Percentiles rank a stretch among this genome's conserved stretches.
phyloP scores from a whole-genome alignment of 2,797 vertebrate genomes.

The Neopelma chrysocephalum region DNA sequence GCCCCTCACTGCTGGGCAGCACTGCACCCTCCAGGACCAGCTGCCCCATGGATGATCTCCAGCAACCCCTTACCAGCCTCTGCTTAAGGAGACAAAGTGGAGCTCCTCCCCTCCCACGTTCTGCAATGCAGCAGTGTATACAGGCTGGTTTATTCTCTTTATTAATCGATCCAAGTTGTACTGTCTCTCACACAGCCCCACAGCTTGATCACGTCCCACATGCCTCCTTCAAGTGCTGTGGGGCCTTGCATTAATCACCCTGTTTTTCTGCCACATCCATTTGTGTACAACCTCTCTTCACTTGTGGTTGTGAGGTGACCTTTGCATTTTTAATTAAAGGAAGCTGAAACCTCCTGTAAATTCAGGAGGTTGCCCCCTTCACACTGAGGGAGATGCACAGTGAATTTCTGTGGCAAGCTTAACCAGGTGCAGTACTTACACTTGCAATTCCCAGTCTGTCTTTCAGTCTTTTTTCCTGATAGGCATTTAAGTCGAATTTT shows the following conservation, averaged over 20 bases:
- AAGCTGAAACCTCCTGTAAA: neutral
- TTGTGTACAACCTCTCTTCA: neutral
- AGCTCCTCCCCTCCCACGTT: neutral
- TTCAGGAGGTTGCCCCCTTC: neutral
- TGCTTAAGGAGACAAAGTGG: neutral
- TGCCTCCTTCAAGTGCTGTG: neutral
- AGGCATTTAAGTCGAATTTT: neutral
- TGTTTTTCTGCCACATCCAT: neutral
- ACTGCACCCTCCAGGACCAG: neutral
- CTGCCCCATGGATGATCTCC: neutral
- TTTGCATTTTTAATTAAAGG: rapidly evolving
- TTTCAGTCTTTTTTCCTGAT: neutral
- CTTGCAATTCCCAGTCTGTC: neutral
- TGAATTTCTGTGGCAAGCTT: neutral
- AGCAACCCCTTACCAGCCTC: neutral
- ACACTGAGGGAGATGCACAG: neutral
- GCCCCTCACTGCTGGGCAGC: neutral
- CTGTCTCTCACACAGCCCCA: neutral
- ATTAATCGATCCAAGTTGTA: neutral
- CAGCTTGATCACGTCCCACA: neutral
- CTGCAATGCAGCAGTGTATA: rapidly evolving
- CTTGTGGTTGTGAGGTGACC: neutral
- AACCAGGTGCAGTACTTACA: neutral
- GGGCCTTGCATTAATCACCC: neutral
- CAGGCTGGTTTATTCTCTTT: neutral